Percentiles rank a stretch among this genome's conserved stretches.
phyloP scores from a whole-genome alignment of 64 coral and sea anemone species.

The Anthopleura sola region DNA sequence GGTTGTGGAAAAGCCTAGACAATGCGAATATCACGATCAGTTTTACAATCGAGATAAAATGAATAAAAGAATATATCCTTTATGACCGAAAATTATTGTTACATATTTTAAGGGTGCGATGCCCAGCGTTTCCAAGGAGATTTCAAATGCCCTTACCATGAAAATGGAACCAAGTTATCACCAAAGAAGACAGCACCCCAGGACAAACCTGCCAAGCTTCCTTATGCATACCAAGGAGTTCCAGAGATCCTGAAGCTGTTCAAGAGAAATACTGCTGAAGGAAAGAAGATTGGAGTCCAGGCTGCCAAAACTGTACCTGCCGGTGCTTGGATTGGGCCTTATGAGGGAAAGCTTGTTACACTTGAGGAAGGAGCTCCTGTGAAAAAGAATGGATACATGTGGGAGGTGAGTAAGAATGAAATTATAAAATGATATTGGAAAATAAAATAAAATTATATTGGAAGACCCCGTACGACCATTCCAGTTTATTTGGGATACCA shows the following conservation, averaged over 20 bases:
- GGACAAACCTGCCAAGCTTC: neutral
- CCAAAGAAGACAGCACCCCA: neutral
- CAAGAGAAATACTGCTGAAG: conserved; percentile 6
- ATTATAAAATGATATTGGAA: neutral
- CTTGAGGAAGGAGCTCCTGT: conserved; percentile 6
- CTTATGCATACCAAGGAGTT: neutral
- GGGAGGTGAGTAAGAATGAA: conserved; percentile 43
- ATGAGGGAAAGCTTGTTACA: conserved; percentile 43
- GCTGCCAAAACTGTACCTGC: conserved; percentile 23
- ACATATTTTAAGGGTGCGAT: neutral
- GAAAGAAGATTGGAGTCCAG: conserved; percentile 22
- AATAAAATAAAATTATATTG: too few species aligned
- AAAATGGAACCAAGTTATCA: neutral
- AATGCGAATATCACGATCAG: too few species aligned
- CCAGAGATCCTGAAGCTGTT: conserved; percentile 39
- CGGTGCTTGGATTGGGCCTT: conserved; percentile 61
- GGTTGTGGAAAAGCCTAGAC: too few species aligned
- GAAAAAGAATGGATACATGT: conserved; percentile 44
- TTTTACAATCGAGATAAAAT: too few species aligned
- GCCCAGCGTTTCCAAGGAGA: neutral
- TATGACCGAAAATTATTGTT: neutral
- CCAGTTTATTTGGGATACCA: too few species aligned
- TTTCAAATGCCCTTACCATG: conserved; percentile 28
- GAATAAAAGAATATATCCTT: neutral
- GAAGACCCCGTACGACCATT: too few species aligned